phyloP scores from a whole-genome alignment of 2,797 vertebrate species.

The Valencia hispanica region DNA sequence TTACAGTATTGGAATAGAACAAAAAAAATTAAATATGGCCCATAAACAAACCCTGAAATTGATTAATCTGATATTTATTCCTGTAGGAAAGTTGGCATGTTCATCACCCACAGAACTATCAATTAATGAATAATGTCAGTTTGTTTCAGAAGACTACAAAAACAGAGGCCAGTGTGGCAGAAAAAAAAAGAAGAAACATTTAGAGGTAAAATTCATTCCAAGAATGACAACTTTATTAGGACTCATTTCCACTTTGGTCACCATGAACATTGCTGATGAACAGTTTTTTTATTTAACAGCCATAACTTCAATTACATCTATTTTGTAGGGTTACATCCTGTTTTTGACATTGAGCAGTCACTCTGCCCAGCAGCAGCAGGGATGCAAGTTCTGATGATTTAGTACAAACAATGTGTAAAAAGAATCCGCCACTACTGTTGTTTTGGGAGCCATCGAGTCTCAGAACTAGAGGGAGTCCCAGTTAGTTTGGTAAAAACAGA shows the following conservation, averaged over 20 bases:
- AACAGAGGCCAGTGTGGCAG: neutral
- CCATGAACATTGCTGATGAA: constrained; percentile 55
- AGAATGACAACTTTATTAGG: constrained; percentile 75
- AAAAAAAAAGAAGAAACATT: neutral
- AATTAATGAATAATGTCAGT: no score
- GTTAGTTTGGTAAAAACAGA: constrained; percentile 4
- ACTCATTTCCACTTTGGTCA: constrained; percentile 73
- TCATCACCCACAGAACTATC: no score
- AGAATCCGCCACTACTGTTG: constrained; percentile 3
- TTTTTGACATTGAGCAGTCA: neutral
- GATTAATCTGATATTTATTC: no score
- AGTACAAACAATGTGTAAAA: constrained; percentile 3
- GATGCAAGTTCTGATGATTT: constrained; percentile 39
- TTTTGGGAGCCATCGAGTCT: neutral
- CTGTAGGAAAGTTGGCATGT: no score
- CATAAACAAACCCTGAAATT: neutral
- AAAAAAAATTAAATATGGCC: neutral
- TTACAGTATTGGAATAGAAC: neutral
- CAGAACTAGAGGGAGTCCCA: neutral
- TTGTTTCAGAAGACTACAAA: neutral
- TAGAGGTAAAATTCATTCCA: constrained; percentile 44
- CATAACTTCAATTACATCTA: constrained; percentile 9
- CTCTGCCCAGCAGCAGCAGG: constrained; percentile 25
- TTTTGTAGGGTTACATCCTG: neutral
- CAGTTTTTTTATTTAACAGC: constrained; percentile 42